Percentiles rank a stretch among this genome's conserved stretches.
These are phyloP conservation scores for Hipparchia sbordonii DNA, from an alignment of 2,888 invertebrate genomes.

Conservation along the genomic window DNA sequence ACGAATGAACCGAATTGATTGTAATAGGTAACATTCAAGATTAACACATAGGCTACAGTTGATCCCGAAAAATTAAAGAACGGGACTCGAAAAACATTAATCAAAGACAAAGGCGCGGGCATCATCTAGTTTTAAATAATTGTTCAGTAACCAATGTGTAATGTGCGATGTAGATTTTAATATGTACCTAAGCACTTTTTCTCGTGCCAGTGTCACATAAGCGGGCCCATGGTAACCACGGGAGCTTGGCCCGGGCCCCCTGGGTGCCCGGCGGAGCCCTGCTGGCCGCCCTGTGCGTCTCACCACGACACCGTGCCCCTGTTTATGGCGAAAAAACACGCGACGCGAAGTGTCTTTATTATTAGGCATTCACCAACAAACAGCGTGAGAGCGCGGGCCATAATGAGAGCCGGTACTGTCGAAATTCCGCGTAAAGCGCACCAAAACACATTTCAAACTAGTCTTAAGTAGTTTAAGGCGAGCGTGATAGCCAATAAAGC, in stretches of 20 bases:
- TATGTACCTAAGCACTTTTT: neutral
- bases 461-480: conserved; percentile 60
- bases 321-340: conserved; percentile 74
- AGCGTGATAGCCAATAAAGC: conserved; percentile 77
- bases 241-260: conserved; percentile 66
- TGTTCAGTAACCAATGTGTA: too few relatives aligned
- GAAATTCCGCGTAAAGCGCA: conserved; percentile 68
- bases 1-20: too few relatives aligned
- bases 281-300: conserved; percentile 55
- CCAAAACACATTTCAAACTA: conserved; percentile 73
- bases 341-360: conserved; percentile 52
- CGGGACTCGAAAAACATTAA: too few relatives aligned
- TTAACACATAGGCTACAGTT: too few relatives aligned
- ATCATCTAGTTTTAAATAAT: too few relatives aligned
- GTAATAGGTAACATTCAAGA: too few relatives aligned
- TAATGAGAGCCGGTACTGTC: conserved; percentile 57
- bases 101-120: too few relatives aligned
- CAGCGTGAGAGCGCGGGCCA: conserved; percentile 68
- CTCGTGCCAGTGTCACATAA: conserved; percentile 76
- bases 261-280: conserved; percentile 62
- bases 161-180: neutral
- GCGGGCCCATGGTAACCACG: conserved; percentile 46
- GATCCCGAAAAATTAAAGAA: too few relatives aligned
- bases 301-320: conserved; percentile 55
- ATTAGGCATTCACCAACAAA: conserved; percentile 55